These are phyloP conservation scores for Marronus borbonicus DNA, from an alignment of 2,888 invertebrate species.

Conservation along the genomic window DNA sequence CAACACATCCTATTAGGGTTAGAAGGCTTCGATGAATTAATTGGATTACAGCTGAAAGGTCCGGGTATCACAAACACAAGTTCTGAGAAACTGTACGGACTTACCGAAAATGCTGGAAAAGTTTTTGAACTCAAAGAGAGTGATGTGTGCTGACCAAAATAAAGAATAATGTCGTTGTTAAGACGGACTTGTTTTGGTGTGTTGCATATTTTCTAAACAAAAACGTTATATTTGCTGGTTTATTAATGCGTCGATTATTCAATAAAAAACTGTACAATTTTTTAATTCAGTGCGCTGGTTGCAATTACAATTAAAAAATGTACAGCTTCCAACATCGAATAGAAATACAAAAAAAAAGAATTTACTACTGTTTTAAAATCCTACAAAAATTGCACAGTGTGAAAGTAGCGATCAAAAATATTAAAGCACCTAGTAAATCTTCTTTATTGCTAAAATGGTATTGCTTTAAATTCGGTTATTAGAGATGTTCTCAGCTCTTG, in stretches of 20 bases:
- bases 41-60: slow-evolving; percentile 77
- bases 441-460: neutral
- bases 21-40: slow-evolving; percentile 77
- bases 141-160: slow-evolving; percentile 65
- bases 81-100: slow-evolving; percentile 70
- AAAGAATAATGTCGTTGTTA: slow-evolving; percentile 25
- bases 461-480: neutral
- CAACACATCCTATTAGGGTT: slow-evolving; percentile 80
- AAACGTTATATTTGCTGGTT: slow-evolving; percentile 44
- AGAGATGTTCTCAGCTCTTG: neutral
- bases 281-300: slow-evolving; percentile 42
- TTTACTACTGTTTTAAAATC: neutral
- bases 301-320: slow-evolving; percentile 36
- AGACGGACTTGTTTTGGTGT: slow-evolving; percentile 48
- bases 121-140: slow-evolving; percentile 74
- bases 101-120: slow-evolving; percentile 74
- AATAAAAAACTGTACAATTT: slow-evolving; percentile 15
- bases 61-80: slow-evolving; percentile 61
- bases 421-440: neutral
- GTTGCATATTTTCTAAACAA: slow-evolving; percentile 34
- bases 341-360: neutral
- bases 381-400: neutral
- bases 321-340: slow-evolving; percentile 12
- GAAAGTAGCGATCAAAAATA: neutral
- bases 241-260: slow-evolving; percentile 33